A percentile compares a stretch with the other conserved stretches of the same genome.
These are phyloP conservation scores for Eremobia ochroleuca DNA, from an alignment of 2,888 invertebrate genomes.

Conservation along the genomic window DNA sequence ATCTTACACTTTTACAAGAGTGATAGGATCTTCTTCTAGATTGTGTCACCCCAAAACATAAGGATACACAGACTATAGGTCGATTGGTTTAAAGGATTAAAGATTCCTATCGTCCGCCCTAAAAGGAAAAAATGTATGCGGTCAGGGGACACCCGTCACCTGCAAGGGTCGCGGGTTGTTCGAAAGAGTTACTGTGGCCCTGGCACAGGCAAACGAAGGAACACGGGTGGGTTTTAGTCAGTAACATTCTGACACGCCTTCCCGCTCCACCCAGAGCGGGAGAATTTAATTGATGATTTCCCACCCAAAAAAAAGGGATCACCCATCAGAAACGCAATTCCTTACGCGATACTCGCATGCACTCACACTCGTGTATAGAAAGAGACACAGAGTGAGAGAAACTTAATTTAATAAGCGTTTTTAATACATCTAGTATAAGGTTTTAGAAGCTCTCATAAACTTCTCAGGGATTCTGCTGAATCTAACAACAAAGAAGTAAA, in stretches of 20 bases:
- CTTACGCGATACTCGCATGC: neutral
- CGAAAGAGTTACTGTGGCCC: too few relatives aligned
- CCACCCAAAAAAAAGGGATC: too few relatives aligned
- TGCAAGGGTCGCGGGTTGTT: too few relatives aligned
- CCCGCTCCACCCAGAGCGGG: too few relatives aligned
- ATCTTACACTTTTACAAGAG: neutral
- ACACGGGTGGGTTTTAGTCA: too few relatives aligned
- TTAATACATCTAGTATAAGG: too few relatives aligned
- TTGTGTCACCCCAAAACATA: neutral
- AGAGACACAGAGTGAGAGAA: too few relatives aligned
- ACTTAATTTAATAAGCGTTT: too few relatives aligned
- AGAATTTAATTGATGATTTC: too few relatives aligned
- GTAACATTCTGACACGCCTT: too few relatives aligned
- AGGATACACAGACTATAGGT: neutral
- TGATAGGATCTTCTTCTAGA: neutral
- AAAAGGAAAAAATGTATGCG: neutral
- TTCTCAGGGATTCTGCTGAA: neutral
- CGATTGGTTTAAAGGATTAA: neutral
- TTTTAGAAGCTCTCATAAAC: too few relatives aligned
- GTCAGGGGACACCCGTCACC: neutral
- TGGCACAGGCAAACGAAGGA: too few relatives aligned
- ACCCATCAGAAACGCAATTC: neutral
- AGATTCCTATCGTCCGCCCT: neutral
- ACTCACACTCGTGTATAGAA: neutral
- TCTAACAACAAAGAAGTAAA: constrained; percentile 7